Evolutionary conservation across 2,113 vertebrate genomes (phyloP), one percentile per base, ranked within the genome.

Genomic region (Rhinichthys klamathensis): DNA sequence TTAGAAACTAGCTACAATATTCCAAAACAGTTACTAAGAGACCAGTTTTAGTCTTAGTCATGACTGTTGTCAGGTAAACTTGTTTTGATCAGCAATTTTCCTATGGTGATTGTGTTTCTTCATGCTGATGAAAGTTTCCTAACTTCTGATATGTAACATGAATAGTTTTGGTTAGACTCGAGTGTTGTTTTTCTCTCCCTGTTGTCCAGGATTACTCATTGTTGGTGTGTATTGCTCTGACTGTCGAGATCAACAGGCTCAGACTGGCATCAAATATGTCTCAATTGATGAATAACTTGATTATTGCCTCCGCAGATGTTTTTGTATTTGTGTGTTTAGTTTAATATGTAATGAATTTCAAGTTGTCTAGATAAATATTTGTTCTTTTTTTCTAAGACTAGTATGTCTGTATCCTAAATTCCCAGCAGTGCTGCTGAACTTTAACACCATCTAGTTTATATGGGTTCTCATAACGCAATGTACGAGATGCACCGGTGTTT

Each of bases 221-320:
- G n/a, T 35, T 78, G 21, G n/a, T 27, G 15, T 80, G 56, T 27
- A 3, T 18, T 46, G n/a, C n/a, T 56, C 3, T 3, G 74, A 32
- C 15, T 9, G 2, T 15, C 2, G 75, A 58, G 18, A 38, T 58
- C 74, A 30, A 23, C 18, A n/a, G 32, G 30, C 32, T 60, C 21
- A n/a, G 75, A 78, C 75, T 79, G 12, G 54, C 15, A n/a, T 78
- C 54, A 60, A 38, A 41, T 77, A 21, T 30, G 32, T 79, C 76
- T 79, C 32, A 35, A 4, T 56, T 60, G 58, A 16, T 61, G 6
- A 79, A 25, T 79, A 32, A 44, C 13, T 63, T 46, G 5, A n/a
- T 60, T 61, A 49, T 49, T 49, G n/a, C 6, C 13, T 3, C n/a
- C 4, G 7, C 56, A 61, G 13, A 35, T 44, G 77, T 41, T 41